Conservation (phyloP, 2,888 invertebrate species). For the Brenthis ino region DNA sequence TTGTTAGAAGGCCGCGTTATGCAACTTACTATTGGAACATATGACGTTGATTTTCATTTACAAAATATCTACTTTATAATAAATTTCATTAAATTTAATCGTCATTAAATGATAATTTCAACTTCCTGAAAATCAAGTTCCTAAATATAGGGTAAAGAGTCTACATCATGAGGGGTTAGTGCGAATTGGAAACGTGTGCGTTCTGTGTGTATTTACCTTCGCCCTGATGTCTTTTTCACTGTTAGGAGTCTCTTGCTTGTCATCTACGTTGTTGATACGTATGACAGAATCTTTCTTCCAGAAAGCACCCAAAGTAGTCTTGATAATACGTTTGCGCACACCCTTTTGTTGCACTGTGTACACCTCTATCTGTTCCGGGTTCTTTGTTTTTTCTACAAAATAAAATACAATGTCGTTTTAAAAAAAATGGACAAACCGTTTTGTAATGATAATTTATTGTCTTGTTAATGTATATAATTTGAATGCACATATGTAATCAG, state of each 20-base stretch:
- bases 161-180: slow-evolving; percentile 25
- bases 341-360: slow-evolving; percentile 84
- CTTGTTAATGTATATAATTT: not conserved
- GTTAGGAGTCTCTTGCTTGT: slow-evolving; percentile 86
- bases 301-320: slow-evolving; percentile 84
- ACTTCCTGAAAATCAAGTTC: slow-evolving; percentile 14
- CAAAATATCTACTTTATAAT: slow-evolving; percentile 17
- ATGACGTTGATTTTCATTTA: slow-evolving; percentile 31
- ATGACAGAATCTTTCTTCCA: slow-evolving; percentile 87
- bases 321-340: slow-evolving; percentile 83
- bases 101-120: slow-evolving; percentile 6
- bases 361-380: slow-evolving; percentile 87
- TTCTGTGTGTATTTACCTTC: slow-evolving; percentile 75
- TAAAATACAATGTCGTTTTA: slow-evolving; percentile 9
- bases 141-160: slow-evolving; percentile 22
- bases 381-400: slow-evolving; percentile 86
- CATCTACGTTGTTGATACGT: slow-evolving; percentile 88
- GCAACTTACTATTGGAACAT: slow-evolving; percentile 37
- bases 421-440: too few relatives aligned
- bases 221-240: slow-evolving; percentile 86
- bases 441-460: not conserved
- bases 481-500: too few relatives aligned
- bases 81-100: slow-evolving; percentile 19
- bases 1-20: slow-evolving; percentile 37
- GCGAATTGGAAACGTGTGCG: slow-evolving; percentile 69